Percentiles rank a stretch among this genome's conserved stretches.
Conservation (phyloP, 2,797 vertebrate genomes). For the Halcyon smyrnensis region DNA sequence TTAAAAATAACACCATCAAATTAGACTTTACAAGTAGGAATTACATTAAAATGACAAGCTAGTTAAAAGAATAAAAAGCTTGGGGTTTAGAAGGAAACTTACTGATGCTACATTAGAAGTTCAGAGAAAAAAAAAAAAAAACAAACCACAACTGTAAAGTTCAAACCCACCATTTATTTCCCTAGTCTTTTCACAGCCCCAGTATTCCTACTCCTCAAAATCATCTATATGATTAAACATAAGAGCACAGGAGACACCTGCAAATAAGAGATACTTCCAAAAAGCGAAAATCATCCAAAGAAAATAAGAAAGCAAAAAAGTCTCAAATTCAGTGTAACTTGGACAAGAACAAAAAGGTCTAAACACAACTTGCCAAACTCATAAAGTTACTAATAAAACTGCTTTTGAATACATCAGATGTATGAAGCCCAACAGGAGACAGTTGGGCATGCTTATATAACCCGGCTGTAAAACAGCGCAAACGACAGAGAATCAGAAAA, state of each 20-base stretch:
- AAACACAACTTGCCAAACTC: background rate
- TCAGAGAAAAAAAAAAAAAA: background rate
- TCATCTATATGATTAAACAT: background rate
- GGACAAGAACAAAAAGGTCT: background rate
- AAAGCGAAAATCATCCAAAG: background rate
- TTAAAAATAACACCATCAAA: background rate
- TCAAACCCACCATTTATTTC: background rate
- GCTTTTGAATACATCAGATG: background rate
- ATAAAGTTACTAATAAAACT: constrained; percentile 7
- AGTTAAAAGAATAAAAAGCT: background rate
- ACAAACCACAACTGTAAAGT: background rate
- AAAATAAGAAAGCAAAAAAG: background rate
- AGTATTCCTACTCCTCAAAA: background rate
- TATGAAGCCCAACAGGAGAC: constrained; percentile 38
- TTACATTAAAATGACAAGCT: background rate
- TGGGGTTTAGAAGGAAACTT: background rate
- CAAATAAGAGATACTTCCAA: background rate
- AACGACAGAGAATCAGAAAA: background rate
- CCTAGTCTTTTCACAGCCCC: background rate
- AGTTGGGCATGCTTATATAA: background rate
- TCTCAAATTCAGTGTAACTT: background rate
- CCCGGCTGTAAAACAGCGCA: background rate
- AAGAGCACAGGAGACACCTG: background rate
- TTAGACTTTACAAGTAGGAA: background rate
- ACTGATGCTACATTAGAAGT: background rate